These are phyloP conservation scores for Agrochola lychnidis DNA, from an alignment of 2,888 invertebrate species.

Conservation along the genomic window DNA sequence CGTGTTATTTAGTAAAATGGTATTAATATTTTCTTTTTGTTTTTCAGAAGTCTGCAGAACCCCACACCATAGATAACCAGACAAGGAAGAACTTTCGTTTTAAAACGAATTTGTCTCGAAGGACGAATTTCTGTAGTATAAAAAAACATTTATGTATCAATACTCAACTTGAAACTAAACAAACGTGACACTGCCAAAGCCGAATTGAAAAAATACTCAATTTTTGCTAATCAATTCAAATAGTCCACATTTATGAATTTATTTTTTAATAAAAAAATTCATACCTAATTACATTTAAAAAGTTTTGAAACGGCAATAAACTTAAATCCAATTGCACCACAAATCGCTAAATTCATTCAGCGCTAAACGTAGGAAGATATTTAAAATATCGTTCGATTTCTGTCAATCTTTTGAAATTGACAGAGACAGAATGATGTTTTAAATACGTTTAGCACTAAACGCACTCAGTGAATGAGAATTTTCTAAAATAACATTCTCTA, in stretches of 20 bases:
- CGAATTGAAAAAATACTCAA: no score
- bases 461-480: no score
- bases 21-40: background rate
- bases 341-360: background rate
- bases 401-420: background rate
- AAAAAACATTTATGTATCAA: background rate
- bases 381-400: background rate
- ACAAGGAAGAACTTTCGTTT: constrained; percentile 61
- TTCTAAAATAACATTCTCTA: no score
- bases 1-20: background rate
- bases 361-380: background rate
- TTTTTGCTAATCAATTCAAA: no score
- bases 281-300: background rate
- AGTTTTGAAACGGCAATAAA: background rate
- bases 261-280: background rate
- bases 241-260: background rate
- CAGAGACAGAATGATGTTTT: background rate
- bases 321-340: background rate
- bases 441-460: background rate
- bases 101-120: constrained; percentile 7
- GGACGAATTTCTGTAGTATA: constrained; percentile 28
- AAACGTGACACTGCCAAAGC: background rate
- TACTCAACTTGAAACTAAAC: background rate
- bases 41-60: constrained; percentile 84
- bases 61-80: constrained; percentile 87